Evolutionary conservation across 30 jellyfish, hydroid and myxozoan genomes (phyloP).

Genomic region (Aurelia sp.): DNA sequence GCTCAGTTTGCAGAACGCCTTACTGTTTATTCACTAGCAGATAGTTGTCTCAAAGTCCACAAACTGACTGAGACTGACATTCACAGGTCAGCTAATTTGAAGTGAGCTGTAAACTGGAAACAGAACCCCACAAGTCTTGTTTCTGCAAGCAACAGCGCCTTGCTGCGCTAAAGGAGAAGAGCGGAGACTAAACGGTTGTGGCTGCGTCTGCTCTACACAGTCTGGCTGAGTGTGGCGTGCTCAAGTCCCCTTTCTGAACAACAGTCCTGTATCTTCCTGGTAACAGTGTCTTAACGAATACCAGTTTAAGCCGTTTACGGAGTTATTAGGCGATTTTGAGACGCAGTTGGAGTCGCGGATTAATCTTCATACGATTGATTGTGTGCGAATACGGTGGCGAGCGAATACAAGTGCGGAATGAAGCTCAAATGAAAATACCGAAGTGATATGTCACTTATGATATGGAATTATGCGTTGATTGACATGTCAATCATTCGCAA

Average conservation of each 20-base stretch:
- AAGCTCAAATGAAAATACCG: conserved; percentile 41
- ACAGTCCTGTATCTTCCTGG: neutral
- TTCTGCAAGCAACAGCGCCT: too few relatives aligned
- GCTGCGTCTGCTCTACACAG: too few relatives aligned
- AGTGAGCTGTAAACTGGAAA: too few relatives aligned
- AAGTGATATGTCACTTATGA: conserved; percentile 70
- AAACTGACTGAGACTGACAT: too few relatives aligned
- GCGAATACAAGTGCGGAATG: conserved; percentile 26
- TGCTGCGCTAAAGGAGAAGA: too few relatives aligned
- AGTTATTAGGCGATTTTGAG: neutral
- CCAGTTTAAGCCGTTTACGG: conserved; percentile 32
- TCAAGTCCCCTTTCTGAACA: neutral
- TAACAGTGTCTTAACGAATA: conserved; percentile 29
- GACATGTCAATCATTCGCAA: conserved; percentile 65
- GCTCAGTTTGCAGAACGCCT: too few relatives aligned
- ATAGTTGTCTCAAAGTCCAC: too few relatives aligned
- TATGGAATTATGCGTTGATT: conserved; percentile 70
- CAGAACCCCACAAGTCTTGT: too few relatives aligned
- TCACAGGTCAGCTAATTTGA: too few relatives aligned
- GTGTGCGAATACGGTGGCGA: conserved; percentile 37
- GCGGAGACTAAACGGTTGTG: too few relatives aligned
- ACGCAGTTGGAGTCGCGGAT: conserved; percentile 16
- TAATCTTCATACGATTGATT: conserved; percentile 8
- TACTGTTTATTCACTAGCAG: too few relatives aligned
- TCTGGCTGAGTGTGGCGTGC: too few relatives aligned